phyloP scores from a whole-genome alignment of 1,140 invertebrate species.

The Ceratina australensis region DNA sequence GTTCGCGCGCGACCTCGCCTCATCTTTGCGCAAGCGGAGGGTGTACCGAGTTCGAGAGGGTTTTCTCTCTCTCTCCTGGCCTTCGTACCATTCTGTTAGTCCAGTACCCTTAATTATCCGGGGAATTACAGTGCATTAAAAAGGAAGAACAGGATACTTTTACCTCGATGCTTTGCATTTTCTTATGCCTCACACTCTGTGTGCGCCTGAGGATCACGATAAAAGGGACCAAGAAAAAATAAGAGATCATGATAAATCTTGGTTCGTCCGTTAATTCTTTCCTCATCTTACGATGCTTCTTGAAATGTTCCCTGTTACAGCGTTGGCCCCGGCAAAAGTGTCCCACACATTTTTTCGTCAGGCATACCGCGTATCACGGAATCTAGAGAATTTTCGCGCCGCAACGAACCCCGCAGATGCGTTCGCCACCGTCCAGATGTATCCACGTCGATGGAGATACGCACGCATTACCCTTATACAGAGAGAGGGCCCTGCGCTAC shows the following conservation, averaged over 20 bases:
- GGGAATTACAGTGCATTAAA: constrained; percentile 12
- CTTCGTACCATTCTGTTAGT: neutral
- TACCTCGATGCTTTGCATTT: constrained; percentile 28
- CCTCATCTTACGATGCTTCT: neutral
- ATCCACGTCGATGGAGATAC: constrained; percentile 57
- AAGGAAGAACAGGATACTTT: constrained; percentile 35
- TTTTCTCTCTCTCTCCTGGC: neutral
- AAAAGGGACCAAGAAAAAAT: neutral
- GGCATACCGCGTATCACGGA: neutral
- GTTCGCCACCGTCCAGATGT: constrained; percentile 56
- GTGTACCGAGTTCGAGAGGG: neutral
- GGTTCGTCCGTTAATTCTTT: neutral
- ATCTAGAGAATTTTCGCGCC: constrained; percentile 14
- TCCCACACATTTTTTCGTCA: neutral
- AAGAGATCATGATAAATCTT: neutral
- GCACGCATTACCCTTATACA: constrained; percentile 62
- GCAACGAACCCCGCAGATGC: constrained; percentile 49
- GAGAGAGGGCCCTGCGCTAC: too few species aligned
- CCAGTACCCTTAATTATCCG: constrained; percentile 27
- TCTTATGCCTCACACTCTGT: constrained; percentile 14
- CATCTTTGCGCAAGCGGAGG: neutral
- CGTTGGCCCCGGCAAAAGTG: neutral
- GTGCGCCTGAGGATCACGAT: neutral
- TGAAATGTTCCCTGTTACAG: neutral
- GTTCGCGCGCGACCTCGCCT: neutral